phyloP scores from a whole-genome alignment of 2,888 invertebrate genomes.

The Leistus spinibarbis region DNA sequence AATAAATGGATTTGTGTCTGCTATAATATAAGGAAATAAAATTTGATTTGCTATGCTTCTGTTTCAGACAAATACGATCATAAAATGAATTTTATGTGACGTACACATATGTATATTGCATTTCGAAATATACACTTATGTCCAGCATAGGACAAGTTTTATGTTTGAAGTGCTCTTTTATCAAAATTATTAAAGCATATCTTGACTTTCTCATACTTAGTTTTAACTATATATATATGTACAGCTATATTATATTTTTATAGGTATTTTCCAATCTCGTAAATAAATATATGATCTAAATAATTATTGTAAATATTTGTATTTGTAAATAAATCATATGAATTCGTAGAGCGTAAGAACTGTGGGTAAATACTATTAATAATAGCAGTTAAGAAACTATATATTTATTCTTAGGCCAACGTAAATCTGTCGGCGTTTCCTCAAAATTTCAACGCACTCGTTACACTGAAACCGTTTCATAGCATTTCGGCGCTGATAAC shows the following conservation, averaged over 20 bases:
- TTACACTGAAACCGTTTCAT: background rate
- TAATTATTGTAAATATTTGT: too few species aligned
- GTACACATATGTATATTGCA: background rate
- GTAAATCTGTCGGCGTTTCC: background rate
- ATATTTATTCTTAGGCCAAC: background rate
- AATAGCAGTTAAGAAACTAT: background rate
- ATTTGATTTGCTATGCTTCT: background rate
- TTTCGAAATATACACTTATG: background rate
- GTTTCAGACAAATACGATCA: background rate
- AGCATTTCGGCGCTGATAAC: slow-evolving; percentile 3
- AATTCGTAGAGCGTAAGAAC: background rate
- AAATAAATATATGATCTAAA: too few species aligned
- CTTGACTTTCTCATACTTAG: too few species aligned
- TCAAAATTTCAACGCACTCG: background rate
- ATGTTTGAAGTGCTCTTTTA: too few species aligned
- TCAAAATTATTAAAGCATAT: too few species aligned
- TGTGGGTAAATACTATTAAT: background rate
- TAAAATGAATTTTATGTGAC: background rate
- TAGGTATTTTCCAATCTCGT: too few species aligned
- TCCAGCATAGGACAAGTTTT: background rate
- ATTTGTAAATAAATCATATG: too few species aligned
- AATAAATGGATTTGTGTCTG: background rate
- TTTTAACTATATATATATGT: too few species aligned
- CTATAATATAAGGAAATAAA: background rate
- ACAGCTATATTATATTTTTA: too few species aligned